Evolutionary conservation across 2,797 vertebrate species (phyloP), one percentile per base, ranked within the genome.

Genomic region (Platyrinchus mystaceus): DNA sequence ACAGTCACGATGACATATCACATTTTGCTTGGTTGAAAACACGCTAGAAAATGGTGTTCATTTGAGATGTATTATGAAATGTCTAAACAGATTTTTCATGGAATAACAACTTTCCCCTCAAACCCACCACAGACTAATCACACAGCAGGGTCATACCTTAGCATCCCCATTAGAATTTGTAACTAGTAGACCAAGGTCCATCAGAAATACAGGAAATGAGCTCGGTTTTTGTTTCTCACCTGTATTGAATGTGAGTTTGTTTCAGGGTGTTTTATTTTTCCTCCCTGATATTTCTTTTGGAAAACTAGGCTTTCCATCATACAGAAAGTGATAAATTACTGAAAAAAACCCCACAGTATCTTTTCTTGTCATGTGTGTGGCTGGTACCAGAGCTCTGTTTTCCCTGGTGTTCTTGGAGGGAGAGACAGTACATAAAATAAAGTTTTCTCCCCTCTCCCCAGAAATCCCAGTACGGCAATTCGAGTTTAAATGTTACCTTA

Each of bases 251-350:
- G 91, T 4, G 28, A 94, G 74, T 76, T 93, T 86, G 74, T 86
- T 90, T 69, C 83, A 88, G 66, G 24, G 18, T 10, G 87, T 41
- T 41, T 41, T 52, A 89, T 83, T 79, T 91, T 96, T 77, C 7
- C 84, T 91, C 71, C 62, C 37, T 95, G 70, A 84, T 95, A 85
- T 97, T 97, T 97, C 81, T 97, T 95, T 96, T 90, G 88, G 94
- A 96, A 97, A 97, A 96, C 76, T 89, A 96, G 92, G 84, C 60
- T 96, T 97, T 98, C 91, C 95, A 97, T 98, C 97, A 97, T 92
- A 89, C 5, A 85, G 91, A 95, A 96, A 81, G 88, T 97, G 96
- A 97, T 97, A 96, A 97, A 98, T 97, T 97, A 92, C 96, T 58
- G 46, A 94, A 91, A 95, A 76, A 79, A 95, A 76, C 77, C 71